Evolutionary conservation across 2,113 vertebrate species (phyloP).

Genomic region (Gymnarchus niloticus): DNA sequence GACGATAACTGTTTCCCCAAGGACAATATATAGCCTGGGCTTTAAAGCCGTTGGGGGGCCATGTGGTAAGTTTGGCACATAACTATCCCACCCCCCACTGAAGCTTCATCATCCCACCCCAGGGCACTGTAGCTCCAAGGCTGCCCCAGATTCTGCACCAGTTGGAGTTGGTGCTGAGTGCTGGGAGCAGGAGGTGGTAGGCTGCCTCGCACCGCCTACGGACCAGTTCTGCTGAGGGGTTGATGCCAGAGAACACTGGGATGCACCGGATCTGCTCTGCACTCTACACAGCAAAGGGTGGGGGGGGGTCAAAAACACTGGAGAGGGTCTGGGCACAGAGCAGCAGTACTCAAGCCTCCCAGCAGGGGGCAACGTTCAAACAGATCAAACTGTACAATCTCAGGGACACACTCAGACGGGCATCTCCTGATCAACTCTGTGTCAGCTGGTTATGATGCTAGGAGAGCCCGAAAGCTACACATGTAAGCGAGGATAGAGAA

Average conservation of each 20-base stretch:
- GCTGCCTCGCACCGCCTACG: not conserved
- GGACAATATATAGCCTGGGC: not conserved
- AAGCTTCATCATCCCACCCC: not conserved
- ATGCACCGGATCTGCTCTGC: not conserved
- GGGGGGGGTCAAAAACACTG: not conserved
- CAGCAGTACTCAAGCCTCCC: not conserved
- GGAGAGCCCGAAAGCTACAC: not conserved
- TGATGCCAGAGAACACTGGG: not conserved
- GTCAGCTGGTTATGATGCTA: too few relatives aligned
- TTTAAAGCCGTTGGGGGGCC: not conserved
- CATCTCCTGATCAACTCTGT: too few relatives aligned
- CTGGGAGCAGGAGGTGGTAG: not conserved
- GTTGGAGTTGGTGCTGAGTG: not conserved
- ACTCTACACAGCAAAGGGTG: not conserved
- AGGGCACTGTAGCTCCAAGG: not conserved
- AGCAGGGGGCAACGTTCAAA: not conserved
- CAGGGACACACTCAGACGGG: not conserved
- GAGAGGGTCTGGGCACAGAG: not conserved
- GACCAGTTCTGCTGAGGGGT: not conserved
- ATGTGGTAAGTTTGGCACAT: constrained; percentile 10
- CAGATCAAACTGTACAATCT: not conserved
- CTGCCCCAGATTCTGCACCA: not conserved
- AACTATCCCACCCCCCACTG: not conserved
- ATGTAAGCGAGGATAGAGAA: not conserved
- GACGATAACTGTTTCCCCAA: not conserved